Evolutionary conservation across 2,888 invertebrate species (phyloP), one percentile per base, ranked within the genome.

Genomic region (Leucoptera coffeella): DNA sequence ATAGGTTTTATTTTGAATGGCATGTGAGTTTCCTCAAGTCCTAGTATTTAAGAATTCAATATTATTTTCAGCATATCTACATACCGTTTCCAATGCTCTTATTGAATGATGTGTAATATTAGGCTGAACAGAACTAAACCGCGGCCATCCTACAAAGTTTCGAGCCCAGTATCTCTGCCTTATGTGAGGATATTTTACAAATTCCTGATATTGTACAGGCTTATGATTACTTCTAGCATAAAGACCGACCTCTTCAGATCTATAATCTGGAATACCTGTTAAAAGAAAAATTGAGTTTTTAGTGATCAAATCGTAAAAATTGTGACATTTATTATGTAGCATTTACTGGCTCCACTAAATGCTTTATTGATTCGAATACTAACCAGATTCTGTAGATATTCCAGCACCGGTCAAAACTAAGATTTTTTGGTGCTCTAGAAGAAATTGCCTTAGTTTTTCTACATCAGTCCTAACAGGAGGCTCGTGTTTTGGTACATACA

Each of bases 81-180:
- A 33, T 48, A 65, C 62, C 38, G 75, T 61, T 59, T 94, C 89
- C 49, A 94, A 78, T 15, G 80, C 56, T 22, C 77, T 77, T 15
- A 97, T 47, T 7, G 79, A 67, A 28, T 67, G 47, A 60, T 99
- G 97, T 4, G 79, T 78, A 2, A 48, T 43, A 56, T 96, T 99
- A 3, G 95, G 95, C 45, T 78, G 54, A 9, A 82, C 71, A 11
- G 67, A 55, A 12, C 90, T 89, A 54, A 97, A 95, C 31, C 75
- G 73, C 12, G 81, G 78, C 96, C 96, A 97, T 1, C 90, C 96
- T 8, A 93, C 74, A 58, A 80, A 97, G 60, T 96, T 97, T 36
- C 97, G 76, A 0, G 96, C 93, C 97, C 96, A 97, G 48, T 94
- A 96, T 28, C 93, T 73, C 51, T 82, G 80, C 28, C 92, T 75